Conservation (phyloP, 2,888 invertebrate genomes). For the Microdon myrmicae region DNA sequence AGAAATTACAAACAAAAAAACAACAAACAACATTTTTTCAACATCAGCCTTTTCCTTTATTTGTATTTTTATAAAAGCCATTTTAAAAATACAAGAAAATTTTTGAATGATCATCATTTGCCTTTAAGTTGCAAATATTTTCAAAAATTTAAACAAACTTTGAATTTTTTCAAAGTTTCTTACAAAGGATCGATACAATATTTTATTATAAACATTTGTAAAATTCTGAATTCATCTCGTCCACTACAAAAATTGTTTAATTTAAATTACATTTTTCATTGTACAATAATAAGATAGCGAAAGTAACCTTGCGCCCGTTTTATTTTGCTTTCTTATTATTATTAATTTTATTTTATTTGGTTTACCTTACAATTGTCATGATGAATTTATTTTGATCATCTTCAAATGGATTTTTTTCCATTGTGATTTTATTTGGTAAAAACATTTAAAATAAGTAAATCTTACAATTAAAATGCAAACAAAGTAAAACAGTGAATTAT, state of each 20-base stretch:
- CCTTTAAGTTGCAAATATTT: no score
- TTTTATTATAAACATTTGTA: no score
- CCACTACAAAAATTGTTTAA: conserved; percentile 5
- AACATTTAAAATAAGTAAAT: background rate
- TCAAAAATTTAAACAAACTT: no score
- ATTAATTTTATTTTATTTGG: background rate
- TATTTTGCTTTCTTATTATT: conserved; percentile 12
- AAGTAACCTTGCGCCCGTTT: conserved; percentile 48
- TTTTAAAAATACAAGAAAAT: conserved; percentile 9
- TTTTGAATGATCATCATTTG: no score
- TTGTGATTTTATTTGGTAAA: background rate
- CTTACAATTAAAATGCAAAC: no score
- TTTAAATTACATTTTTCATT: conserved; percentile 26
- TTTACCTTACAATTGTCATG: no score
- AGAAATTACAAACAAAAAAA: conserved; percentile 18
- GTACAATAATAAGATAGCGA: conserved; percentile 48
- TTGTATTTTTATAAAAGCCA: conserved; percentile 34
- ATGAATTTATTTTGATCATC: no score
- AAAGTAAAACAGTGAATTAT: no score
- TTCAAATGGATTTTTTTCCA: background rate
- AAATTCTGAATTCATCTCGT: no score
- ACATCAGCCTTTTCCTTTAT: conserved; percentile 38
- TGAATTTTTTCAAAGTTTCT: no score
- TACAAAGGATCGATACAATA: no score
- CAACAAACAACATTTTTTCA: conserved; percentile 4